Evolutionary conservation across 1,140 invertebrate species (phyloP).

Genomic region (Nebria ingens): DNA sequence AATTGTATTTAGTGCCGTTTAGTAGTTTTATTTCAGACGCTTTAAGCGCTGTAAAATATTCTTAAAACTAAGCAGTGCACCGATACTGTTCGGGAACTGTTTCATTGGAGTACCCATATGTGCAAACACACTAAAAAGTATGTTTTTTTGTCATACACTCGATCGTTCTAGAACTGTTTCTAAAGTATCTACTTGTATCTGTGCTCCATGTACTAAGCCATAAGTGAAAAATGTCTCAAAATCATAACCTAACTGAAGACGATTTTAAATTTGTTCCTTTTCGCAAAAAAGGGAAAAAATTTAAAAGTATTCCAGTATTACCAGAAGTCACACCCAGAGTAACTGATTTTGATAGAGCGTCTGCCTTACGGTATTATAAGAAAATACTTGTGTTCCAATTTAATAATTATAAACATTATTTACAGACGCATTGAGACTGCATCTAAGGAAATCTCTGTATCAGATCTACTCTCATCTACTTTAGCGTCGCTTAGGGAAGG

Average conservation of each 20-base stretch:
- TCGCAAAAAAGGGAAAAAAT: slow-evolving; percentile 15
- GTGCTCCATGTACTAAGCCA: no score
- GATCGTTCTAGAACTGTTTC: no score
- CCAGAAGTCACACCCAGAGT: slow-evolving; percentile 11
- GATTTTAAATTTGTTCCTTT: slow-evolving; percentile 2
- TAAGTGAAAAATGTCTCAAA: background rate
- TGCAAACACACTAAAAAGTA: no score
- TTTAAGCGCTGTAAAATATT: no score
- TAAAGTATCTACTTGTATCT: no score
- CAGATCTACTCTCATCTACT: slow-evolving; percentile 36
- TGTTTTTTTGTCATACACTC: no score
- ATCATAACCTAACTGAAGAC: background rate
- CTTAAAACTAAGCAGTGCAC: no score
- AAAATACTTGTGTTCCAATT: background rate
- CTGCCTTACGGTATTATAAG: slow-evolving; percentile 13
- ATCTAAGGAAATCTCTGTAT: slow-evolving; percentile 36
- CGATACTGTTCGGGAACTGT: no score
- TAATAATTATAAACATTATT: background rate
- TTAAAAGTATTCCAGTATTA: slow-evolving; percentile 13
- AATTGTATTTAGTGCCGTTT: no score
- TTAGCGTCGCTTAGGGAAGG: slow-evolving; percentile 36
- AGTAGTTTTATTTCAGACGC: no score
- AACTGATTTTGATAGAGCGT: slow-evolving; percentile 10
- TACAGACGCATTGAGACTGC: slow-evolving; percentile 36
- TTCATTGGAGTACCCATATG: no score